Conservation (phyloP, 2,113 vertebrate species). For the Neolamprologus kungweensis region DNA sequence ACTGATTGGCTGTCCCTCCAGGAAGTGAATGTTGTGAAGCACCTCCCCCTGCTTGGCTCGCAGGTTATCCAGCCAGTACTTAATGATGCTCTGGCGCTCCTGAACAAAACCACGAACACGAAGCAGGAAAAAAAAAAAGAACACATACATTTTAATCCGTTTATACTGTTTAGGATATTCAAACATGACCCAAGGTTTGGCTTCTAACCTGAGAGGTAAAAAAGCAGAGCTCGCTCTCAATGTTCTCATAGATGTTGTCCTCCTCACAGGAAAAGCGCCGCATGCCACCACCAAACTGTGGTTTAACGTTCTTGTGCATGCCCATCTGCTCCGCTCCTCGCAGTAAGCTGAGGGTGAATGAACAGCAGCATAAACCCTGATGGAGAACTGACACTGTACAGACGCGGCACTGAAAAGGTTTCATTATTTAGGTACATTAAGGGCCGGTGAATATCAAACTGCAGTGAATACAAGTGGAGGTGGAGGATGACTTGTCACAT, state of each 20-base stretch:
- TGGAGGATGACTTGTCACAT: neutral
- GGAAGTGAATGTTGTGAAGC: conserved; percentile 93
- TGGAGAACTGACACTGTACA: neutral
- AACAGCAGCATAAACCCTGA: conserved; percentile 3
- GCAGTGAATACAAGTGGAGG: neutral
- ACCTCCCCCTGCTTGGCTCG: conserved; percentile 89
- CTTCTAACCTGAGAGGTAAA: conserved; percentile 89
- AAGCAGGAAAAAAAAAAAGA: neutral
- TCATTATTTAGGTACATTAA: neutral
- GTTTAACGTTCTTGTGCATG: conserved; percentile 85
- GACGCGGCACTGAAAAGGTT: neutral
- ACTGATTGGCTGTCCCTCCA: conserved; percentile 98
- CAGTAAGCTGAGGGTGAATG: conserved; percentile 75
- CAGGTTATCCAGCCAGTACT: conserved; percentile 94
- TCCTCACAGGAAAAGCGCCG: conserved; percentile 90
- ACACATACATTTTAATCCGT: neutral
- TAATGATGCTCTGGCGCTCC: conserved; percentile 95
- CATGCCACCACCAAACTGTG: conserved; percentile 87
- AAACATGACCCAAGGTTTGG: neutral
- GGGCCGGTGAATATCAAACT: neutral
- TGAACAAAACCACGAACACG: conserved; percentile 27
- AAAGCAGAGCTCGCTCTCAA: conserved; percentile 90
- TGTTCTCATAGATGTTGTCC: conserved; percentile 95
- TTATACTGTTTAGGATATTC: neutral
- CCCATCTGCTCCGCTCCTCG: conserved; percentile 89